Percentiles rank a stretch among this genome's conserved stretches.
phyloP scores from a whole-genome alignment of 2,797 vertebrate genomes.

The Molossus molossus region DNA sequence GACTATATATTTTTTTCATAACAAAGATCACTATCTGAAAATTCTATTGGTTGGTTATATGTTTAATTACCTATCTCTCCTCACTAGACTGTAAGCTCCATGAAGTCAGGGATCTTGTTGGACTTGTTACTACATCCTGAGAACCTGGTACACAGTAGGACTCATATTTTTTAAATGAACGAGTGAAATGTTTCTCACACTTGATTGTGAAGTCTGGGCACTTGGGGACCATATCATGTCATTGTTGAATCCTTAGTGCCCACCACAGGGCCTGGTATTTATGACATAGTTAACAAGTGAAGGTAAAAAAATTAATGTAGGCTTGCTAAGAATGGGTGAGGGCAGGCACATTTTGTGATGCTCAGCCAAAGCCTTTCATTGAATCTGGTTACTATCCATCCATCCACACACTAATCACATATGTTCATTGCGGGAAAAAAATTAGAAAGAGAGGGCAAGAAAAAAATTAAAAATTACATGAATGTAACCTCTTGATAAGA shows the following conservation, averaged over 20 bases:
- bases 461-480: constrained; percentile 18
- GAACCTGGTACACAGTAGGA: neutral
- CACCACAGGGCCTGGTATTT: neutral
- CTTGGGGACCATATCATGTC: neutral
- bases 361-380: neutral
- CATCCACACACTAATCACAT: neutral
- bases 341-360: neutral
- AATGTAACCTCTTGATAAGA: neutral
- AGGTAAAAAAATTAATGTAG: neutral
- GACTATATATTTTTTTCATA: neutral
- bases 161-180: constrained; percentile 45
- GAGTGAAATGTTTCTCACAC: neutral
- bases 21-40: neutral
- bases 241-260: neutral
- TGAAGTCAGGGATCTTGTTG: constrained; percentile 1
- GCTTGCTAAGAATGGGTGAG: neutral
- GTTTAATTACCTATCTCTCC: neutral
- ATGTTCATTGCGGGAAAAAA: neutral
- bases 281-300: neutral
- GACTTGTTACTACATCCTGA: neutral
- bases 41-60: neutral
- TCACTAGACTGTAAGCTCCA: neutral
- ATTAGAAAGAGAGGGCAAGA: neutral
- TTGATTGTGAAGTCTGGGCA: constrained; percentile 22
- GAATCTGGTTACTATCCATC: neutral